Evolutionary conservation across 2,888 invertebrate genomes (phyloP).

Genomic region (Dryocosmus kuriphilus): DNA sequence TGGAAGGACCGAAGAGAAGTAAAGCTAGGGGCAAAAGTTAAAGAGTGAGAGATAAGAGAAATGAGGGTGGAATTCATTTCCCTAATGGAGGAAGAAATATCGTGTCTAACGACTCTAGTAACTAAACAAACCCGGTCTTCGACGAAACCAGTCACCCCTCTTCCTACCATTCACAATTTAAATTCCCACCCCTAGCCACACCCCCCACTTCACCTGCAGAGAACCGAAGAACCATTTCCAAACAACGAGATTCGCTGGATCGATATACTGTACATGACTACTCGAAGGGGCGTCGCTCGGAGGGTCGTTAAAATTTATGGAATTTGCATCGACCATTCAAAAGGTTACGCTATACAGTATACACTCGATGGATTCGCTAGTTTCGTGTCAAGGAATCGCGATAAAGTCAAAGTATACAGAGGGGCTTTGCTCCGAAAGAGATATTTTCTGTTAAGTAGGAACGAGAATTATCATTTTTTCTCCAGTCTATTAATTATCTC

Average conservation of each 20-base stretch:
- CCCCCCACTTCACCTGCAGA: constrained; percentile 33
- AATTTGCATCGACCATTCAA: constrained; percentile 60
- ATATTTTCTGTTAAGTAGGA: background rate
- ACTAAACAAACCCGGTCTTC: constrained; percentile 64
- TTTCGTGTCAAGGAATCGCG: background rate
- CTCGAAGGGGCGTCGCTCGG: constrained; percentile 43
- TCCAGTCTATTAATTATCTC: background rate
- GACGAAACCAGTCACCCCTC: constrained; percentile 45
- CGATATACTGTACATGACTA: constrained; percentile 40
- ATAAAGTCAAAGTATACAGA: background rate
- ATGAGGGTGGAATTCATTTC: constrained; percentile 69
- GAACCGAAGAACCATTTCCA: constrained; percentile 43
- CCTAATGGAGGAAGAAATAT: constrained; percentile 73
- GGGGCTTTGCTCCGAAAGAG: background rate
- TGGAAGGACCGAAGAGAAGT: background rate
- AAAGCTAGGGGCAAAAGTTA: background rate
- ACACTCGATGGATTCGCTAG: background rate
- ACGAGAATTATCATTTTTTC: background rate
- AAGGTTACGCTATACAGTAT: constrained; percentile 37
- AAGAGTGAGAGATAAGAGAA: constrained; percentile 35
- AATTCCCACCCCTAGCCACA: background rate
- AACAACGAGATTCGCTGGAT: constrained; percentile 38
- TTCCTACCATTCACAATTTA: constrained; percentile 31
- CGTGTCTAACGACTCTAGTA: constrained; percentile 65
- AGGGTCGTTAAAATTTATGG: constrained; percentile 65